These are phyloP conservation scores for Antheraea pernyi DNA, from an alignment of 1,140 invertebrate genomes.

Conservation along the genomic window DNA sequence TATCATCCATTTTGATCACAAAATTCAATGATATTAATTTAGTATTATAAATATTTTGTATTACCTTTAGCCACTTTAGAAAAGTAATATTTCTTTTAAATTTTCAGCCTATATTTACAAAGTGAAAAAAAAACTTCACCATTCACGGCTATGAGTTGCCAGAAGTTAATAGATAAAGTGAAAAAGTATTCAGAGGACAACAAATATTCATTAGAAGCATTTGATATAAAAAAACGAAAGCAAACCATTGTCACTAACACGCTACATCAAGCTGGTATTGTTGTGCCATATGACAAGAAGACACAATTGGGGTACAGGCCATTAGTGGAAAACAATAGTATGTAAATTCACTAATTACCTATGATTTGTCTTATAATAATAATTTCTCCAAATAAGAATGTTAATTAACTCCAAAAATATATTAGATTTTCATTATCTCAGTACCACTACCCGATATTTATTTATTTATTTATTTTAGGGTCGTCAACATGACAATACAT, in stretches of 20 bases:
- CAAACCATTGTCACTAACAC: constrained; percentile 87
- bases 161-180: constrained; percentile 81
- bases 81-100: constrained; percentile 8
- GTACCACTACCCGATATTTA: no score
- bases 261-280: constrained; percentile 93
- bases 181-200: constrained; percentile 83
- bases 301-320: constrained; percentile 89
- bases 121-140: constrained; percentile 83
- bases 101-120: constrained; percentile 82
- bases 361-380: neutral
- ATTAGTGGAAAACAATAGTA: constrained; percentile 87
- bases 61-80: neutral
- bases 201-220: constrained; percentile 81
- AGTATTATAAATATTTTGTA: no score
- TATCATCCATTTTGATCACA: neutral
- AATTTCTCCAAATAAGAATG: no score
- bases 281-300: constrained; percentile 92
- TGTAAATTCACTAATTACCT: constrained; percentile 36
- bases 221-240: constrained; percentile 81
- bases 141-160: constrained; percentile 82
- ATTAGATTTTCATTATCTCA: no score
- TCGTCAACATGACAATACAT: no score
- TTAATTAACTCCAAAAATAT: no score
- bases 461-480: no score
- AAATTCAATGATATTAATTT: no score